These are phyloP conservation scores for Anthonomus grandis DNA, from an alignment of 1,140 invertebrate species.

Conservation along the genomic window DNA sequence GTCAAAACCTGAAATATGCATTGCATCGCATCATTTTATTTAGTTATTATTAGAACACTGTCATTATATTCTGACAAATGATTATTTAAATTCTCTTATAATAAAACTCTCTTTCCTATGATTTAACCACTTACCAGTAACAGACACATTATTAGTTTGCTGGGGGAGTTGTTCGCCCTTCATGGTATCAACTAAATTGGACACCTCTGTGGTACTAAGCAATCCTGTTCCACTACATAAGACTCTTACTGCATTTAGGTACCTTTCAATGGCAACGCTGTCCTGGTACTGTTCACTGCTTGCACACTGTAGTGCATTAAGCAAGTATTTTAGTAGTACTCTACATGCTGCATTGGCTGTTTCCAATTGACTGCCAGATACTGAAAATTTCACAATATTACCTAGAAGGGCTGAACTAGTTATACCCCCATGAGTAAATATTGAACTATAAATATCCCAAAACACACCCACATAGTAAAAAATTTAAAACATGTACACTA, in stretches of 20 bases:
- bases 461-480: slow-evolving; percentile 14
- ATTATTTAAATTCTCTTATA: too few species aligned
- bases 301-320: slow-evolving; percentile 39
- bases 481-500: slow-evolving; percentile 8
- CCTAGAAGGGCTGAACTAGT: too few species aligned
- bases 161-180: slow-evolving; percentile 65
- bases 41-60: too few species aligned
- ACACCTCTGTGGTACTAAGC: slow-evolving; percentile 57
- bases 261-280: slow-evolving; percentile 40
- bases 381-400: too few species aligned
- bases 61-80: too few species aligned
- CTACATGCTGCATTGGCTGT: slow-evolving; percentile 45
- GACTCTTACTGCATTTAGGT: slow-evolving; percentile 58
- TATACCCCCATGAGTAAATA: too few species aligned
- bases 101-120: too few species aligned
- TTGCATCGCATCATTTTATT: too few species aligned
- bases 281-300: slow-evolving; percentile 38
- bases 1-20: too few species aligned
- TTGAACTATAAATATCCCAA: slow-evolving; percentile 6
- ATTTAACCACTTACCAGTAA: slow-evolving; percentile 49
- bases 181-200: slow-evolving; percentile 61
- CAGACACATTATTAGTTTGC: slow-evolving; percentile 53
- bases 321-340: slow-evolving; percentile 44
- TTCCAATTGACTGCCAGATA: slow-evolving; percentile 45
- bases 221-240: slow-evolving; percentile 59